Conservation (phyloP, 2,113 vertebrate species). For the Uria lomvia region DNA sequence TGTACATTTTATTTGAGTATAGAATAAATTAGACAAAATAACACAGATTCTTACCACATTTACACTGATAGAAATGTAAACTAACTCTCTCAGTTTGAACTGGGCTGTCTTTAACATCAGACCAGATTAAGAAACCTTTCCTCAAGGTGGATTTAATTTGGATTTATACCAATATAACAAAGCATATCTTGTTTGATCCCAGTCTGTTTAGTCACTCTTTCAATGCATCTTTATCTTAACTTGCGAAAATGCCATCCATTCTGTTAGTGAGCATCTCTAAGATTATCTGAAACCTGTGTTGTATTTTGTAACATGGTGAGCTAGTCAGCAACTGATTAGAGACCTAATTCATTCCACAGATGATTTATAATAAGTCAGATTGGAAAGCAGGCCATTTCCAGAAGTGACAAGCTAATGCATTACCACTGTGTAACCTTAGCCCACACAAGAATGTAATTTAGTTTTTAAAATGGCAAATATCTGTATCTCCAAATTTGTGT, state of each 20-base stretch:
- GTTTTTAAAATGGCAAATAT: background rate
- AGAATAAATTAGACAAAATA: background rate
- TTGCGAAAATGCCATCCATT: background rate
- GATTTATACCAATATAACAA: background rate
- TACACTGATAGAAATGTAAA: background rate
- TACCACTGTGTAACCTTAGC: background rate
- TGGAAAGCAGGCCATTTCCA: background rate
- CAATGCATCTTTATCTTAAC: background rate
- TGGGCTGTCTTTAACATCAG: background rate
- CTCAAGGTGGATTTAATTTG: background rate
- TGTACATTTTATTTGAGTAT: background rate
- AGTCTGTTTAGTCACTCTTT: background rate
- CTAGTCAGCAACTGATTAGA: background rate
- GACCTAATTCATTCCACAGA: background rate
- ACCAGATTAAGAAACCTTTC: background rate
- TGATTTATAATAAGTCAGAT: background rate
- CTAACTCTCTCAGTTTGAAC: background rate
- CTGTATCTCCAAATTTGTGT: background rate
- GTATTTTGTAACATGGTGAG: background rate
- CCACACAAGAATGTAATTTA: background rate
- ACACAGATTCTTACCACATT: background rate
- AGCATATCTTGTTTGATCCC: background rate
- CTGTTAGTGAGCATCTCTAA: background rate
- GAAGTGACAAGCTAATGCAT: constrained; percentile 5
- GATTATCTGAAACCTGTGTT: background rate